Evolutionary conservation across 2,888 invertebrate species (phyloP).

Genomic region (Parnassius apollo): DNA sequence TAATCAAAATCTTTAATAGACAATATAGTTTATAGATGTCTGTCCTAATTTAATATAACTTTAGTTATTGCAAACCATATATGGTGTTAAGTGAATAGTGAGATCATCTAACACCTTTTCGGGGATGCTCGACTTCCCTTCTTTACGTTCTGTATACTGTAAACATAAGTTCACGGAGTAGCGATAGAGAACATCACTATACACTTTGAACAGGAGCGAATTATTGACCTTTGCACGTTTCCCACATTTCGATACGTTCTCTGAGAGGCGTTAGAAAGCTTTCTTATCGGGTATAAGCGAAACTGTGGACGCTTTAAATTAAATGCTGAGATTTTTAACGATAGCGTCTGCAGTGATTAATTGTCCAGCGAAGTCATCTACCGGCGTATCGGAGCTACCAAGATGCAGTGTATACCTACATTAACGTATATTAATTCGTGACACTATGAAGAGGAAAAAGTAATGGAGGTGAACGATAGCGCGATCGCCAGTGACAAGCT

Average conservation of each 20-base stretch:
- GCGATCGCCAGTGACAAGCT: slow-evolving; percentile 1
- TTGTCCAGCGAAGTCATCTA: slow-evolving; percentile 39
- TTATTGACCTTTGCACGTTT: slow-evolving; percentile 63
- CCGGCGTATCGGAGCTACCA: not conserved
- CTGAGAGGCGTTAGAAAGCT: slow-evolving; percentile 65
- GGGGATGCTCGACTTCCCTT: too few species aligned
- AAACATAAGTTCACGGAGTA: not conserved
- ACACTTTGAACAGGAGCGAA: slow-evolving; percentile 54
- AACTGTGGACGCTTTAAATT: slow-evolving; percentile 48
- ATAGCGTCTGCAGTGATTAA: slow-evolving; percentile 60
- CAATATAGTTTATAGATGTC: too few species aligned
- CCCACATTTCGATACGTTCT: slow-evolving; percentile 56
- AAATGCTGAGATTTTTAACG: slow-evolving; percentile 64
- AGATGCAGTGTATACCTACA: not conserved
- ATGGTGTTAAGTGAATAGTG: too few species aligned
- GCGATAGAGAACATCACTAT: slow-evolving; percentile 25
- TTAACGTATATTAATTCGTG: slow-evolving; percentile 2
- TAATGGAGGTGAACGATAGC: not conserved
- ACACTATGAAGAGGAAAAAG: slow-evolving; percentile 9
- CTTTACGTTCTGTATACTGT: too few species aligned
- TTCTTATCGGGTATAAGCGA: slow-evolving; percentile 43
- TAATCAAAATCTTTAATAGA: too few species aligned
- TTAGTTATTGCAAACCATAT: too few species aligned
- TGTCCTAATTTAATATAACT: too few species aligned
- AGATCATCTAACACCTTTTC: too few species aligned